Evolutionary conservation across 1,140 invertebrate genomes (phyloP).

Genomic region (Dendrolimus kikuchii): DNA sequence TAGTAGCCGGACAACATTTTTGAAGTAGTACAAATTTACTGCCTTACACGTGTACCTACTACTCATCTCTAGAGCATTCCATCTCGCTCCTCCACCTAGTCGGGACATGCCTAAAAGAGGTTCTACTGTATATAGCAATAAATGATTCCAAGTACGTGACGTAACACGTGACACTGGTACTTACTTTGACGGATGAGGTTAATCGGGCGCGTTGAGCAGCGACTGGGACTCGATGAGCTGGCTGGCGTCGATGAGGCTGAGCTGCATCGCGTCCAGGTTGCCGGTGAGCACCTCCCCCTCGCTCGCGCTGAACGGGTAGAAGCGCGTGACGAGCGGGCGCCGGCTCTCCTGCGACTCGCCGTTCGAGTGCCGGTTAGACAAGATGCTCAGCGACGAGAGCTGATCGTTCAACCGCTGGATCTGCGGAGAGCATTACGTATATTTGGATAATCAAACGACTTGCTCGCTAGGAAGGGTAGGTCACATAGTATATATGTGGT

Average conservation of each 20-base stretch:
- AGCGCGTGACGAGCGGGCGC: conserved; percentile 38
- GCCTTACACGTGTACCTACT: too few relatives aligned
- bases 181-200: conserved; percentile 8
- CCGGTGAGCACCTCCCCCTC: conserved; percentile 16
- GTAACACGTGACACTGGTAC: too few relatives aligned
- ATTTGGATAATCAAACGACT: background rate
- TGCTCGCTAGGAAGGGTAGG: too few relatives aligned
- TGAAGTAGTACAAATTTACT: too few relatives aligned
- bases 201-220: conserved; percentile 63
- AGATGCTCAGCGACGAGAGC: conserved; percentile 46
- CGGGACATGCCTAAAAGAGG: too few relatives aligned
- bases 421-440: conserved; percentile 18
- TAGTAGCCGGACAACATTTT: too few relatives aligned
- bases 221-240: conserved; percentile 64
- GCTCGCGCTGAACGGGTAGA: conserved; percentile 56
- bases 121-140: too few relatives aligned
- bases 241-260: conserved; percentile 49
- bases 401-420: conserved; percentile 46
- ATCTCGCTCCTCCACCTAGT: too few relatives aligned
- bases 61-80: too few relatives aligned
- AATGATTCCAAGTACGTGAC: too few relatives aligned
- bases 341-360: conserved; percentile 11
- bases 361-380: conserved; percentile 36
- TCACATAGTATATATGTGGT: too few relatives aligned
- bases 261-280: conserved; percentile 37